Conservation (phyloP, 1,140 invertebrate species). For the Drosophila aff. region DNA sequence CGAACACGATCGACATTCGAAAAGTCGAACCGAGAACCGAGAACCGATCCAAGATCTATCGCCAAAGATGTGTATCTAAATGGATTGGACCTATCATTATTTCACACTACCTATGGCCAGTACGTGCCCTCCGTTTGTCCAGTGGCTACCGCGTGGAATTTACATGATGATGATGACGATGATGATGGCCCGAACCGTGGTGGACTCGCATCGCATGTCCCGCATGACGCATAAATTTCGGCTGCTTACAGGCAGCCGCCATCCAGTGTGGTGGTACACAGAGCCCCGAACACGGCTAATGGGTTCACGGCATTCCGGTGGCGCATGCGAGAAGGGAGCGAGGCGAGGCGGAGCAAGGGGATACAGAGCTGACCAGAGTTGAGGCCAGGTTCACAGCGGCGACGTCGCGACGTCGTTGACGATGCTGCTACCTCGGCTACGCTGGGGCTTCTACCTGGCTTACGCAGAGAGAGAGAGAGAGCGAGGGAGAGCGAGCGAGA, state of each 20-base stretch:
- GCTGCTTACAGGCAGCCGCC: constrained; percentile 65
- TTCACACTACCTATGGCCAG: constrained; percentile 53
- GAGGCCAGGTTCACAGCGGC: constrained; percentile 41
- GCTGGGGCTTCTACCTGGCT: constrained; percentile 82
- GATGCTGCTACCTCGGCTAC: constrained; percentile 82
- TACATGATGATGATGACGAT: constrained; percentile 45
- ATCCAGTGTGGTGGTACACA: constrained; percentile 42
- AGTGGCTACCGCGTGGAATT: constrained; percentile 50
- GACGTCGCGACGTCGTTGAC: constrained; percentile 54
- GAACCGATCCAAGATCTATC: constrained; percentile 41
- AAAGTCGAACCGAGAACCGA: constrained; percentile 17
- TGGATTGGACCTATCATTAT: constrained; percentile 46
- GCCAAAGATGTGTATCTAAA: constrained; percentile 54
- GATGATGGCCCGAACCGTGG: constrained; percentile 19
- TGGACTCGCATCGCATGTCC: constrained; percentile 47
- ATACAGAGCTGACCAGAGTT: constrained; percentile 30
- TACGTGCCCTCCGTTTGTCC: constrained; percentile 43
- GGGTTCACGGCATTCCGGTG: constrained; percentile 82
- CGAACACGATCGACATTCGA: constrained; percentile 18
- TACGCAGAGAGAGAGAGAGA: constrained; percentile 77
- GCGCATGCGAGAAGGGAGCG: constrained; percentile 68
- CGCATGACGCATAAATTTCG: constrained; percentile 80
- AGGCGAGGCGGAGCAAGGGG: constrained; percentile 1
- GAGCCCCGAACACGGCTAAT: constrained; percentile 60
- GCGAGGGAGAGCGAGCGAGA: constrained; percentile 13